phyloP scores from a whole-genome alignment of 2,888 invertebrate genomes.

The Hyalella azteca region DNA sequence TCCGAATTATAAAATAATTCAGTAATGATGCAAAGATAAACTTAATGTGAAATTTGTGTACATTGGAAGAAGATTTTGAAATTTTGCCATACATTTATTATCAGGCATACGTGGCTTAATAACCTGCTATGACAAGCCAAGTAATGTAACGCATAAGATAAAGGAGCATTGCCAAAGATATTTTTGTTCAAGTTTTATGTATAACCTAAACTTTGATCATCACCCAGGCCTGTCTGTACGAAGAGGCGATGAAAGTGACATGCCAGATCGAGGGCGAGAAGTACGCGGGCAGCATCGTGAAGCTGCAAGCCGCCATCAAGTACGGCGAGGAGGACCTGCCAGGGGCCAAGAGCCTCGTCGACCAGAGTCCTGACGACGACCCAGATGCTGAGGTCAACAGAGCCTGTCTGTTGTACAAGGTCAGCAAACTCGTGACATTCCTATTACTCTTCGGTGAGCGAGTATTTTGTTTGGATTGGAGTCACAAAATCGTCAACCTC shows the following conservation, averaged over 20 bases:
- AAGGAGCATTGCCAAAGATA: no score
- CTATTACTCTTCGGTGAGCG: background rate
- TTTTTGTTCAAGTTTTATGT: no score
- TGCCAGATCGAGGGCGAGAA: conserved; percentile 74
- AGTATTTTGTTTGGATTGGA: background rate
- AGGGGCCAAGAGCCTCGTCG: conserved; percentile 87
- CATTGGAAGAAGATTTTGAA: no score
- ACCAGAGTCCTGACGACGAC: conserved; percentile 85
- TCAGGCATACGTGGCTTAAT: no score
- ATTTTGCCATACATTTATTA: no score
- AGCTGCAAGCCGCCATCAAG: conserved; percentile 94
- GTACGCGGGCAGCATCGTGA: conserved; percentile 73
- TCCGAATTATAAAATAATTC: no score
- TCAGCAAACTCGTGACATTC: conserved; percentile 63
- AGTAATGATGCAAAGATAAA: no score
- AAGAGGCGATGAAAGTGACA: conserved; percentile 87
- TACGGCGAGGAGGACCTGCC: conserved; percentile 93
- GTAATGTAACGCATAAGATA: no score
- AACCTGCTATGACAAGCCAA: no score
- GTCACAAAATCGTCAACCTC: background rate
- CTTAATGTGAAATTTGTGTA: no score
- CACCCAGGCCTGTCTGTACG: conserved; percentile 81
- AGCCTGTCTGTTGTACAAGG: conserved; percentile 92
- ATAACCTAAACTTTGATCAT: no score
- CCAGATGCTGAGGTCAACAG: conserved; percentile 93